Evolutionary conservation across 2,797 vertebrate genomes (phyloP), one percentile per base, ranked within the genome.

Genomic region (Phrynocephalus forsythii): DNA sequence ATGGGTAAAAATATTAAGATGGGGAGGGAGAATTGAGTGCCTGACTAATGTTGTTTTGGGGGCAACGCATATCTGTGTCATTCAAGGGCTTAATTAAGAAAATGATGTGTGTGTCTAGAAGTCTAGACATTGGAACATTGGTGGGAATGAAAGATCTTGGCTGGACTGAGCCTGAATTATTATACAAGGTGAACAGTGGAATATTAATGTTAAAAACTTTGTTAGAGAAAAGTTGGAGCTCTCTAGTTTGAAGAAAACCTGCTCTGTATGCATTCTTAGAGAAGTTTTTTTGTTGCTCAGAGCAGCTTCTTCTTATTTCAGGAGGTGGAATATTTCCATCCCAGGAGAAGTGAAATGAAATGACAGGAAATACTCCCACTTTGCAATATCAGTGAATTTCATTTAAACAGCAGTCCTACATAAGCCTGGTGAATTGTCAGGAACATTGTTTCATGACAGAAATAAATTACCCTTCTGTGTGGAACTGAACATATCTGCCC

Each of bases 381-480:
- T 88, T 88, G 94, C 91, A 87, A 73, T 88, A 89, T 91, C 92
- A 93, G 82, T 83, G 84, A 87, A 90, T 94, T 92, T 92, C 75
- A 90, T n/a, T 93, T 82, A 87, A 91, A 79, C 48, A 67, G 33
- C 73, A 18, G 38, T 91, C 22, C 77, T 87, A 87, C 79, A 50
- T 73, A 90, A 90, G 87, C 87, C 63, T 69, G 79, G 56, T 84
- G 82, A 90, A 93, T 95, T 95, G 88, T 88, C 89, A 71, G 71
- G 84, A 88, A 90, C 22, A 88, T 94, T 88, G 89, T 88, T 92
- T 88, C 68, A 86, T 89, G 79, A 91, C 33, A 87, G 92, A 95
- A 94, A 92, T 84, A 94, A 95, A 93, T 94, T 87, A 89, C 91
- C 60, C 82, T 76, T 91, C 26, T 75, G n/a, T 90, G 73, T 20